phyloP scores from a whole-genome alignment of 2,888 invertebrate species.

The Synergus japonicus region DNA sequence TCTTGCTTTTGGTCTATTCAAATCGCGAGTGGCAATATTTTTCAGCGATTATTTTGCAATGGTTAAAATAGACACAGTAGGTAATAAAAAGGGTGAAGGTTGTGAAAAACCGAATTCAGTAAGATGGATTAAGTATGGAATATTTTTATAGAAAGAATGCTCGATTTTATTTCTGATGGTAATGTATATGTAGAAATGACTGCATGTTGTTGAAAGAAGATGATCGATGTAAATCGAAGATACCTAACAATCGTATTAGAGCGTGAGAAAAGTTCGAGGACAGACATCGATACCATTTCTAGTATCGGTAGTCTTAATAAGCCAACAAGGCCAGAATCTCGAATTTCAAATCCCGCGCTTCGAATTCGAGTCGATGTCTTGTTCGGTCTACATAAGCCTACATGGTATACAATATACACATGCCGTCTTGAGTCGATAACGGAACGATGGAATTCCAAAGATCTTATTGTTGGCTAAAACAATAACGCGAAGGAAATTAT shows the following conservation, averaged over 20 bases:
- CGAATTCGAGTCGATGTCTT: slow-evolving; percentile 65
- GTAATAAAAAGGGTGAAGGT: too few species aligned
- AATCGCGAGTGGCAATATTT: not conserved
- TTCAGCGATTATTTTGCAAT: not conserved
- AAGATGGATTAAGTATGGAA: too few species aligned
- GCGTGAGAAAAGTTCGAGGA: slow-evolving; percentile 36
- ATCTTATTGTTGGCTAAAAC: slow-evolving; percentile 58
- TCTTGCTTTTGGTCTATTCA: slow-evolving; percentile 2
- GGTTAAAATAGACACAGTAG: too few species aligned
- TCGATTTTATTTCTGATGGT: not conserved
- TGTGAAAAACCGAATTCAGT: too few species aligned
- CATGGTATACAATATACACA: slow-evolving; percentile 47
- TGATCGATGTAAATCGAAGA: slow-evolving; percentile 8
- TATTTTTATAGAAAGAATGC: too few species aligned
- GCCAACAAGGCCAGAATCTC: slow-evolving; percentile 55
- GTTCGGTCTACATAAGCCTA: slow-evolving; percentile 10
- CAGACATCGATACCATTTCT: slow-evolving; percentile 32
- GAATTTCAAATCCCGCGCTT: slow-evolving; percentile 68
- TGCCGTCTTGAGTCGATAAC: slow-evolving; percentile 61
- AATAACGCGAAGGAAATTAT: slow-evolving; percentile 54
- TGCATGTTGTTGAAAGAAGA: not conserved
- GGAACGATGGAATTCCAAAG: slow-evolving; percentile 63
- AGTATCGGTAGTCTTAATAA: slow-evolving; percentile 43
- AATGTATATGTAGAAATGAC: too few species aligned
- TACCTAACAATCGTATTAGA: slow-evolving; percentile 1